These are phyloP conservation scores for Rhysida immarginata DNA, from an alignment of 1,140 invertebrate genomes.

Conservation along the genomic window DNA sequence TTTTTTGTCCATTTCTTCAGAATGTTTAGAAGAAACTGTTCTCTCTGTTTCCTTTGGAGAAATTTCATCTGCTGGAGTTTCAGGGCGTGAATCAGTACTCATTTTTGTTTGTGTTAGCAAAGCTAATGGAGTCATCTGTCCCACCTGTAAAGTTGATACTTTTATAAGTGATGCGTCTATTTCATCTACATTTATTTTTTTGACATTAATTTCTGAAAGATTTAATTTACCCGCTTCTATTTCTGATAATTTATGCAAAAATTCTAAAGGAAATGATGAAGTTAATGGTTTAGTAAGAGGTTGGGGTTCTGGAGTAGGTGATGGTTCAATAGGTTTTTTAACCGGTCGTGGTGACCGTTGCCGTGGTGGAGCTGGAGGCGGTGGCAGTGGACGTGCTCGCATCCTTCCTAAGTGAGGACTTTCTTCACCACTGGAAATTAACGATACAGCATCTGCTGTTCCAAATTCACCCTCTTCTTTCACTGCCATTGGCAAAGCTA, in stretches of 20 bases:
- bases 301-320: background rate
- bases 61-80: no score
- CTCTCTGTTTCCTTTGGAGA: no score
- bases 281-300: background rate
- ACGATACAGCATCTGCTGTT: background rate
- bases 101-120: no score
- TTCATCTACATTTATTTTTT: background rate
- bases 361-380: slow-evolving; percentile 1
- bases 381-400: background rate
- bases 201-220: background rate
- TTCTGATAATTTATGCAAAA: background rate
- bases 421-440: background rate
- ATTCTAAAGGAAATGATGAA: background rate
- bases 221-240: background rate
- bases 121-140: background rate
- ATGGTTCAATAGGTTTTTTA: background rate
- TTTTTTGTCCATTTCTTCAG: background rate
- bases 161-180: background rate
- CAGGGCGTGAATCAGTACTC: no score
- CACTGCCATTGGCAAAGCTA: background rate
- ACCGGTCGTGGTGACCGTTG: background rate
- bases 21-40: no score
- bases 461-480: background rate
- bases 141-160: background rate
- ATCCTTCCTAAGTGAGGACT: background rate